Percentiles rank a stretch among this genome's conserved stretches.
These are phyloP conservation scores for Octomys mimax DNA, from an alignment of 2,797 vertebrate species.

Conservation along the genomic window DNA sequence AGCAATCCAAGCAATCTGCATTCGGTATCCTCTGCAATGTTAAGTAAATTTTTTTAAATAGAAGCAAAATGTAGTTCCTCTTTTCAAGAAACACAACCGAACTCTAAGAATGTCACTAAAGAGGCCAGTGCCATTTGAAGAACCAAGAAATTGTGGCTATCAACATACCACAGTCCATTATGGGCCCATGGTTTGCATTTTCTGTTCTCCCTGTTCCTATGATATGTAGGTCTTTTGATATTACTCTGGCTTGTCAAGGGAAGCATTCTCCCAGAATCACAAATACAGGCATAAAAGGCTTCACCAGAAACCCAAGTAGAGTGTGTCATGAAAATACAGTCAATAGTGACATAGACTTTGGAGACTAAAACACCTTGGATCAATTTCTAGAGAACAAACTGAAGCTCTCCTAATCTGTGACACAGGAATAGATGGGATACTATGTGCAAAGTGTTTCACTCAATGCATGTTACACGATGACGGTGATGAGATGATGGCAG, in stretches of 20 bases:
- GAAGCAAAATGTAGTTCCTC: not conserved
- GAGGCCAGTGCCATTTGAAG: not conserved
- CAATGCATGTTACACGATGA: not conserved
- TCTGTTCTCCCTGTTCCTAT: not conserved
- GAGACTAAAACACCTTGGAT: not conserved
- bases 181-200: not conserved
- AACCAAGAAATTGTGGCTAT: not conserved
- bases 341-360: not conserved
- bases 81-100: not conserved
- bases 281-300: not conserved
- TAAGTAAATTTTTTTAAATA: slow-evolving; percentile 3
- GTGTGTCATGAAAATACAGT: not conserved
- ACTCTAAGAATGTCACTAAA: not conserved
- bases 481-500: not conserved
- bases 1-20: not conserved
- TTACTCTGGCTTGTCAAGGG: slow-evolving; percentile 10
- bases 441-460: not conserved
- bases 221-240: not conserved
- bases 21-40: not conserved
- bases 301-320: not conserved
- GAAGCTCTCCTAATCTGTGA: not conserved
- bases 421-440: not conserved
- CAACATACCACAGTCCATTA: not conserved
- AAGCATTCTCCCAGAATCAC: not conserved
- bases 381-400: slow-evolving; percentile 29